Percentiles rank a stretch among this genome's conserved stretches.
Conservation (phyloP, 2,888 invertebrate genomes). For the Macaria liturata region DNA sequence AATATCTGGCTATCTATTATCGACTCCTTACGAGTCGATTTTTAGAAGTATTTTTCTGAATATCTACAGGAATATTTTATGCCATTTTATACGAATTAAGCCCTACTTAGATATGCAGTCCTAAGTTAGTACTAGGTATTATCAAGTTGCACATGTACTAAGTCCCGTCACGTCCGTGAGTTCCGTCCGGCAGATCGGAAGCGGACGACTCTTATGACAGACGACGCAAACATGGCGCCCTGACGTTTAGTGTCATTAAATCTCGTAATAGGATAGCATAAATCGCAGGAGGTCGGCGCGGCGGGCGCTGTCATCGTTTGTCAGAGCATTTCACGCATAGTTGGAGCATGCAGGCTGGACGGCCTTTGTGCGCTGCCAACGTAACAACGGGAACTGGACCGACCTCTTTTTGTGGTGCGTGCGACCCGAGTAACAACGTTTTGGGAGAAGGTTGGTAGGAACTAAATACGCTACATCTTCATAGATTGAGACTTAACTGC, state of each 20-base stretch:
- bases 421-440: no score
- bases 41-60: no score
- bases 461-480: no score
- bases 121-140: no score
- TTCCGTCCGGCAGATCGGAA: conserved; percentile 54
- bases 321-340: conserved; percentile 83
- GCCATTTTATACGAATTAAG: no score
- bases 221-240: conserved; percentile 62
- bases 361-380: conserved; percentile 18
- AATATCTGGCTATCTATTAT: no score
- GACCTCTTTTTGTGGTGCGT: neutral
- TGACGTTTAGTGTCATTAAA: conserved; percentile 81
- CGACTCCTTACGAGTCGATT: no score
- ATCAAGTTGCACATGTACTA: no score
- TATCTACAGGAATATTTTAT: no score
- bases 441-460: no score
- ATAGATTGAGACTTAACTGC: no score
- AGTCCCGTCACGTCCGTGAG: conserved; percentile 36
- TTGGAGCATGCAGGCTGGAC: conserved; percentile 73
- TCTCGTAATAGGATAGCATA: conserved; percentile 83
- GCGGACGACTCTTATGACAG: conserved; percentile 53
- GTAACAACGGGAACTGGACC: neutral
- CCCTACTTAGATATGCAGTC: no score
- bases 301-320: conserved; percentile 81
- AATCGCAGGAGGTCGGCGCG: conserved; percentile 78